phyloP scores from a whole-genome alignment of 2,797 vertebrate genomes.

The Gobionotothen gibberifrons region DNA sequence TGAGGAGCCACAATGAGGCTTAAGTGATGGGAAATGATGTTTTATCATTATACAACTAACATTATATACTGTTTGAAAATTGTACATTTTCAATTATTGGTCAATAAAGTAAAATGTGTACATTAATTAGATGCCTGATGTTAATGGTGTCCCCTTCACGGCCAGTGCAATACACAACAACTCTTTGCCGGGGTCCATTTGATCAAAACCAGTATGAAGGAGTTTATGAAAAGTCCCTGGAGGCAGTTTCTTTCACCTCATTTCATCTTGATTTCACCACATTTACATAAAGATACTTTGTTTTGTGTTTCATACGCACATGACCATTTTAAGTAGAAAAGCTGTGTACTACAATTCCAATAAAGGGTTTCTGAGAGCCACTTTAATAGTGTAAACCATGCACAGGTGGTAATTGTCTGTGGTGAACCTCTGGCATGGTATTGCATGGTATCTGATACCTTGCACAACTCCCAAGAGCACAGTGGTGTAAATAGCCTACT shows the following conservation, averaged over 20 bases:
- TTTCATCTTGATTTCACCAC: not conserved
- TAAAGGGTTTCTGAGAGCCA: not conserved
- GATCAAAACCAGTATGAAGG: not conserved
- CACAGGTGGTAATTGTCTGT: not conserved
- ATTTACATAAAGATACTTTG: not conserved
- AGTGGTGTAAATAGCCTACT: not conserved
- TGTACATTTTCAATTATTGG: not conserved
- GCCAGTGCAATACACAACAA: not conserved
- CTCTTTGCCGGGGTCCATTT: not conserved
- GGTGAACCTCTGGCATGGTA: conserved; percentile 3
- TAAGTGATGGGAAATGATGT: not conserved
- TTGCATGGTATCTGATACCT: conserved; percentile 18
- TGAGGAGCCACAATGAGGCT: not conserved
- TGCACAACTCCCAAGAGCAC: conserved; percentile 1
- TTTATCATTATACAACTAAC: not conserved
- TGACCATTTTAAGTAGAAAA: too few relatives aligned
- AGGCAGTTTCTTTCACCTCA: not conserved
- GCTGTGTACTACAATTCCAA: not conserved
- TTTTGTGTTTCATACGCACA: not conserved
- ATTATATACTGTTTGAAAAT: not conserved
- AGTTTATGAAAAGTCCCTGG: not conserved
- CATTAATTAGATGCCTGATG: conserved; percentile 1
- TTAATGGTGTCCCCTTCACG: not conserved
- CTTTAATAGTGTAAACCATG: not conserved
- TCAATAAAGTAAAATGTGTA: not conserved